Percentiles rank a stretch among this genome's conserved stretches.
Conservation (phyloP, 1,140 invertebrate genomes). For the Whitmania pigra region DNA sequence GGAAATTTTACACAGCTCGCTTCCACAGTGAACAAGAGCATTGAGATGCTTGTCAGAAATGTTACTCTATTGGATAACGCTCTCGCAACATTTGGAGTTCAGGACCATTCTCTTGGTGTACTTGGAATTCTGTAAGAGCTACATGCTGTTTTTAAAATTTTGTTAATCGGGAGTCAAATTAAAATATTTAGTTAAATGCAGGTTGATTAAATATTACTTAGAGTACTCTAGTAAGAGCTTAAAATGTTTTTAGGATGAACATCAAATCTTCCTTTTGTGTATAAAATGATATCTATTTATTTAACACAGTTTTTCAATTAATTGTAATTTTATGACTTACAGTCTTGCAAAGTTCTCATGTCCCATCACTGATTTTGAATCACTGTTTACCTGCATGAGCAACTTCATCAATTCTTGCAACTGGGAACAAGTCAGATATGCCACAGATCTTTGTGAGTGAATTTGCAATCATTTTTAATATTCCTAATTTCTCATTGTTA, state of each 20-base stretch:
- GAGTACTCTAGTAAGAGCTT: too few species aligned
- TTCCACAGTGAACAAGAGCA: conserved; percentile 64
- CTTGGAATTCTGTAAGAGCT: conserved; percentile 70
- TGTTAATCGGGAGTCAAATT: not conserved
- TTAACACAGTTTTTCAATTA: not conserved
- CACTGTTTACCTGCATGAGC: conserved; percentile 50
- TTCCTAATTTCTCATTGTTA: not conserved
- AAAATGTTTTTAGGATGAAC: too few species aligned
- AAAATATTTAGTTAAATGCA: conserved; percentile 14
- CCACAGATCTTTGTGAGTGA: conserved; percentile 68
- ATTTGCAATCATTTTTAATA: not conserved
- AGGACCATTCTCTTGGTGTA: conserved; percentile 74
- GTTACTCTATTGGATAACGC: conserved; percentile 71
- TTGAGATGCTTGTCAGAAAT: conserved; percentile 66
- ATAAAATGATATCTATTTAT: not conserved
- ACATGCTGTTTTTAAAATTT: conserved; percentile 37
- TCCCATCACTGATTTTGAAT: conserved; percentile 43
- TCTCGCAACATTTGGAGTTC: conserved; percentile 69
- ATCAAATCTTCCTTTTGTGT: too few species aligned
- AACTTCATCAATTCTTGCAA: conserved; percentile 73
- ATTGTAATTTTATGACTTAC: conserved; percentile 19
- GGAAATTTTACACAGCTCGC: conserved; percentile 68
- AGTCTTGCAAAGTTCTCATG: conserved; percentile 42
- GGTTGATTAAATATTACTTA: not conserved
- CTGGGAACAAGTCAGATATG: conserved; percentile 71